Base-by-base conservation (phyloP, 1,140 invertebrate genomes). In the Holotrichia oblita region DNA sequence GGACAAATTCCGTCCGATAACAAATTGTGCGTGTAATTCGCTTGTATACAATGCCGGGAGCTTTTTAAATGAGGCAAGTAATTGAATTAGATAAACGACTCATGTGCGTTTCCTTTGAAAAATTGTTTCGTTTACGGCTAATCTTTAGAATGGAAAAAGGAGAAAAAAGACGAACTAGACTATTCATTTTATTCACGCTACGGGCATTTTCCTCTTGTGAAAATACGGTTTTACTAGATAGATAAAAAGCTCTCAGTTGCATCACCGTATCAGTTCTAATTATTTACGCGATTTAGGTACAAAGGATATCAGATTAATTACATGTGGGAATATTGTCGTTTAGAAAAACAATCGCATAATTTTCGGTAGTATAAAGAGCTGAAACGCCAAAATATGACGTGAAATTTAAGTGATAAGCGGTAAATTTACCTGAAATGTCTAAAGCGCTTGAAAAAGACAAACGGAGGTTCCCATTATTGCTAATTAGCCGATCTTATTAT, bases 1-100 rank as follows among this genome's bases (percentile, higher is more conserved):
- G 48, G 17, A 55, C 48, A 55, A 55, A 55, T 55, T 55, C 48
- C 14, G 48, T 55, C 48, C 48, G 48, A 55, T 55, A 55, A 55
- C 14, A 55, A 55, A 55, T 55, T 55, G 48, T 55, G 48, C 48
- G 48, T 55, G 48, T 55, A 55, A 55, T 55, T 55, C 14, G 48
- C 48, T 55, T 55, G 48, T 55, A 55, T 55, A 55, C 48, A 55
- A 55, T 55, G 48, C n/a, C 48, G 48, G 48, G 12, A 7, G n/a
- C 48, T 55, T 6, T 55, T 55, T 55, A 55, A 55, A 55, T 55
- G 48, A 55, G 14, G 12, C 48, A 55, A 55, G 14, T 55, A 55
- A 55, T 55, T 55, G 48, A n/a, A 55, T 55, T 55, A 55, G 48
- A 55, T 55, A 55, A n/a, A 55, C 48, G 48, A 17, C 6, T 55